phyloP scores from a whole-genome alignment of 2,113 vertebrate genomes.

The Camelus dromedarius region DNA sequence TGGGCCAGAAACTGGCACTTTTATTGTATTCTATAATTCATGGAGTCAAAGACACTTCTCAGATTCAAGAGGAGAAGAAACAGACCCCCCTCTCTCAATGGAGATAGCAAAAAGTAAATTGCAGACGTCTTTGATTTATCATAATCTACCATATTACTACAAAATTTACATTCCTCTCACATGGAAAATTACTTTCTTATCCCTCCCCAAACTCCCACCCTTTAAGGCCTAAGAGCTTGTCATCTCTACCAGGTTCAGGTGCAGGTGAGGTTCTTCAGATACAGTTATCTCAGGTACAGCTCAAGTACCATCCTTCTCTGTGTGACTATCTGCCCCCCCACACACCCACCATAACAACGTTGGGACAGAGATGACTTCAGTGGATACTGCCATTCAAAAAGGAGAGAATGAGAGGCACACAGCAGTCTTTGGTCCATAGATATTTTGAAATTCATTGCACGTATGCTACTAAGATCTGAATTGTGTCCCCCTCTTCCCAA shows the following conservation, averaged over 20 bases:
- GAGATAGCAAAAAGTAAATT: neutral
- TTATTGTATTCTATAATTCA: neutral
- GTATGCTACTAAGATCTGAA: neutral
- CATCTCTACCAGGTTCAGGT: too few relatives aligned
- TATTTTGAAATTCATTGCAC: neutral
- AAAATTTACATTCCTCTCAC: neutral
- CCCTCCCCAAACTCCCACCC: neutral
- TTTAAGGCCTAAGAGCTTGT: neutral
- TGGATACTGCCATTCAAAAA: neutral
- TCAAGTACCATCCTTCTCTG: neutral
- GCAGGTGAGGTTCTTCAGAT: neutral
- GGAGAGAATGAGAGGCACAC: too few relatives aligned
- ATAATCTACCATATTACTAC: neutral
- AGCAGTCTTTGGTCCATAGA: neutral
- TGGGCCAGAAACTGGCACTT: neutral
- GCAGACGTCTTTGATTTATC: neutral
- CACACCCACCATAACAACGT: rapidly evolving
- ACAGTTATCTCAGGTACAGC: neutral
- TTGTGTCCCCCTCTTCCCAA: neutral
- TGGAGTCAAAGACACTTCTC: neutral
- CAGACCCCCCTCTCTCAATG: neutral
- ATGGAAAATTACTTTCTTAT: neutral
- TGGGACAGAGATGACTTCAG: neutral
- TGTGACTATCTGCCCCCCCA: neutral
- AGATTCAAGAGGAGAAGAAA: neutral